phyloP scores from a whole-genome alignment of 2,797 vertebrate species.

The Poecilia gillii region DNA sequence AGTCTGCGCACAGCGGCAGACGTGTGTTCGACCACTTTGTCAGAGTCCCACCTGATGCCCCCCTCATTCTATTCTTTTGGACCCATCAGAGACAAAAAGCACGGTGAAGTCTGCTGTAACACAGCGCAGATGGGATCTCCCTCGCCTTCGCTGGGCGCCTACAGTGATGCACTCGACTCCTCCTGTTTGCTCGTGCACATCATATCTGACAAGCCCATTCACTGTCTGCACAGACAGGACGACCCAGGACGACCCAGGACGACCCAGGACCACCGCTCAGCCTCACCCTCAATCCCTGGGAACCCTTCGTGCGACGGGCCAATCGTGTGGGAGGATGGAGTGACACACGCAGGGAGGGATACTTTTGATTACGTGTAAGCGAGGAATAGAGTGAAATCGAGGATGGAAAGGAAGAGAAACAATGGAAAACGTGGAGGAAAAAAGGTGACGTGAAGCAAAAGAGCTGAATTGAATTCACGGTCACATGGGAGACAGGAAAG shows the following conservation, averaged over 20 bases:
- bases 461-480: constrained; percentile 4
- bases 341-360: constrained; percentile 4
- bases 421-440: not conserved
- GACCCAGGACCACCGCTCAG: constrained; percentile 57
- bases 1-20: constrained; percentile 9
- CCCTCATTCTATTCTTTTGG: constrained; percentile 35
- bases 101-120: constrained; percentile 64
- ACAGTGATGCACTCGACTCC: constrained; percentile 26
- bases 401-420: constrained; percentile 6
- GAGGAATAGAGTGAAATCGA: constrained; percentile 13
- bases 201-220: constrained; percentile 61
- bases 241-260: constrained; percentile 55
- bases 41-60: constrained; percentile 58
- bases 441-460: constrained; percentile 20
- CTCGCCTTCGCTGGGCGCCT: constrained; percentile 23
- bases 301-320: constrained; percentile 45
- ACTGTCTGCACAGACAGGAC: constrained; percentile 54
- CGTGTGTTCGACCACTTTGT: constrained; percentile 22
- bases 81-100: constrained; percentile 38
- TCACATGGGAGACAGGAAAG: not conserved
- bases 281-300: constrained; percentile 58
- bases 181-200: constrained; percentile 56
- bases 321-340: constrained; percentile 40
- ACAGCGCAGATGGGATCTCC: constrained; percentile 66
- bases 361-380: not conserved